These are phyloP conservation scores for Deroptyus accipitrinus DNA, from an alignment of 2,113 vertebrate species.

Conservation along the genomic window DNA sequence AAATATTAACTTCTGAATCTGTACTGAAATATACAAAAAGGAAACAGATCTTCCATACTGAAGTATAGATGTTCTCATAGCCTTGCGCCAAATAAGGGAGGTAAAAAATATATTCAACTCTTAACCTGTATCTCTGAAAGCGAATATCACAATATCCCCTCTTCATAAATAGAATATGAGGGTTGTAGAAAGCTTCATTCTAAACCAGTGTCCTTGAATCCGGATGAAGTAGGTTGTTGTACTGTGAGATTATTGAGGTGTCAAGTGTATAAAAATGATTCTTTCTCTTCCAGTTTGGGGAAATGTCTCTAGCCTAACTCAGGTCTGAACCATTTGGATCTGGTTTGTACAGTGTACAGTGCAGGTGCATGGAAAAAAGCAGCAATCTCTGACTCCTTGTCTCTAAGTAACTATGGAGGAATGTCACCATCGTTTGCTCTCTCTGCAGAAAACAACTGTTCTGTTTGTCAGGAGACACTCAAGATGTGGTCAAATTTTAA, in stretches of 20 bases:
- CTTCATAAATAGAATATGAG: not conserved
- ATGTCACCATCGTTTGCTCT: not conserved
- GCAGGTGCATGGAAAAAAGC: rapidly evolving
- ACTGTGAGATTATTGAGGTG: not conserved
- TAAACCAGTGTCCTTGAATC: not conserved
- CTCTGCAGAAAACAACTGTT: not conserved
- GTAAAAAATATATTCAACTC: not conserved
- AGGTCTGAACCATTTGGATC: not conserved
- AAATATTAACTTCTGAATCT: not conserved
- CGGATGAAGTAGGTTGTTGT: not conserved
- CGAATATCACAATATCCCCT: not conserved
- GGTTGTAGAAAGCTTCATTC: not conserved
- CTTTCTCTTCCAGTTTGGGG: not conserved
- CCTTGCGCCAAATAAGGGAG: not conserved
- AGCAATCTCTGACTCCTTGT: not conserved
- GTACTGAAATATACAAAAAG: not conserved
- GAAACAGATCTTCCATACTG: not conserved
- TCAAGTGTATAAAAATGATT: not conserved
- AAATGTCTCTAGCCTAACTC: not conserved
- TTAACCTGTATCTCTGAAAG: not conserved
- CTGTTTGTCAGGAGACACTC: not conserved
- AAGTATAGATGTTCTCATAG: not conserved
- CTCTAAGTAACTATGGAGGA: not conserved
- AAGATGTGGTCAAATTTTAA: not conserved
- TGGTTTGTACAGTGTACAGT: not conserved